Percentiles rank a stretch among this genome's conserved stretches.
These are phyloP conservation scores for Cichladusa arquata DNA, from an alignment of 2,113 vertebrate species.

Conservation along the genomic window DNA sequence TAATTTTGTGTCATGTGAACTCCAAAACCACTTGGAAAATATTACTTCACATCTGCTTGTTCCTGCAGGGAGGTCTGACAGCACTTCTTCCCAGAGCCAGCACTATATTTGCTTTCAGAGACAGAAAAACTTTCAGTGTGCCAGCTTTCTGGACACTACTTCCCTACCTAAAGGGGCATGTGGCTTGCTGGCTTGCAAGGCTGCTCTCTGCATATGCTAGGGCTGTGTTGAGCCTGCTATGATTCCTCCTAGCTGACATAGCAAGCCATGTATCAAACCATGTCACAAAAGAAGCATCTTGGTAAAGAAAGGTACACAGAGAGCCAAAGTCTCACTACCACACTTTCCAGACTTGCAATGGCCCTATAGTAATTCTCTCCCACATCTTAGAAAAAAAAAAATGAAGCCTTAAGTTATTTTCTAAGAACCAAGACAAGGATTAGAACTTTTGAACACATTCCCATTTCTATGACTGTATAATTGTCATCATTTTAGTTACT, in stretches of 20 bases:
- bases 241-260: neutral
- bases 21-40: slow-evolving; percentile 27
- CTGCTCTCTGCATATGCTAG: neutral
- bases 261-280: neutral
- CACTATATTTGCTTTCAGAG: neutral
- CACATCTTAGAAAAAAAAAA: neutral
- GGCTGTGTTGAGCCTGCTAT: neutral
- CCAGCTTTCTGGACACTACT: neutral
- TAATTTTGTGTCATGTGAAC: neutral
- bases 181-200: neutral
- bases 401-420: neutral
- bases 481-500: neutral
- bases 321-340: neutral
- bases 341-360: neutral
- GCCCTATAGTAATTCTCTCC: neutral
- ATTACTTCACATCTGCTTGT: neutral
- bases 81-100: neutral
- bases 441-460: neutral
- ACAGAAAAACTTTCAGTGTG: neutral
- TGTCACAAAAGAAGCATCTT: neutral
- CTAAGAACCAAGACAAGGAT: neutral
- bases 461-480: neutral
- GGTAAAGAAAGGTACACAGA: neutral
- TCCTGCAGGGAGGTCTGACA: neutral
- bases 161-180: neutral